These are phyloP conservation scores for Paguma larvata DNA, from an alignment of 2,797 vertebrate genomes.

Conservation along the genomic window DNA sequence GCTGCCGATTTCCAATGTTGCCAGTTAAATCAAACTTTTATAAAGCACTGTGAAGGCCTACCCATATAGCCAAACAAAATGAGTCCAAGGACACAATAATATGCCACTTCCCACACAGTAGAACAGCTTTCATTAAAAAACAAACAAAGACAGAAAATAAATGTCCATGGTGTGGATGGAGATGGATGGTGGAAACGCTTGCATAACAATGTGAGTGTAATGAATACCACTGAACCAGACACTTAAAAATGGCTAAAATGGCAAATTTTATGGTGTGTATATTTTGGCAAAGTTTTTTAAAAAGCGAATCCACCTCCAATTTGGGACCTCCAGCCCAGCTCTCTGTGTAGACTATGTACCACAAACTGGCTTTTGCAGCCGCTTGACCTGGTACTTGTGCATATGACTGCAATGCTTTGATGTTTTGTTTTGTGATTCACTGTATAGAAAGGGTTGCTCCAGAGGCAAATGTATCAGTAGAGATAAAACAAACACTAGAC, in stretches of 20 bases:
- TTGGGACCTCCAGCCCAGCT: background rate
- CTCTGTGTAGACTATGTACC: background rate
- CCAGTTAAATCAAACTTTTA: background rate
- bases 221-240: background rate
- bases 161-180: background rate
- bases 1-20: background rate
- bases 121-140: background rate
- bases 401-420: background rate
- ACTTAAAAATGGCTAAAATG: background rate
- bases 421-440: background rate
- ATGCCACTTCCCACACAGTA: background rate
- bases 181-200: background rate
- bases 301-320: background rate
- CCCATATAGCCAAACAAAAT: background rate
- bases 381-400: background rate
- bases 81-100: background rate
- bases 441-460: background rate
- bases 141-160: background rate
- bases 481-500: background rate
- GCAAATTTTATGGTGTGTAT: background rate
- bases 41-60: background rate
- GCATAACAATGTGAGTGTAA: background rate
- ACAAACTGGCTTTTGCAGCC: background rate
- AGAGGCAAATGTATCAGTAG: background rate
- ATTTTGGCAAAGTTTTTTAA: background rate